Conservation (phyloP, 2,888 invertebrate species). For the Biston betularia region DNA sequence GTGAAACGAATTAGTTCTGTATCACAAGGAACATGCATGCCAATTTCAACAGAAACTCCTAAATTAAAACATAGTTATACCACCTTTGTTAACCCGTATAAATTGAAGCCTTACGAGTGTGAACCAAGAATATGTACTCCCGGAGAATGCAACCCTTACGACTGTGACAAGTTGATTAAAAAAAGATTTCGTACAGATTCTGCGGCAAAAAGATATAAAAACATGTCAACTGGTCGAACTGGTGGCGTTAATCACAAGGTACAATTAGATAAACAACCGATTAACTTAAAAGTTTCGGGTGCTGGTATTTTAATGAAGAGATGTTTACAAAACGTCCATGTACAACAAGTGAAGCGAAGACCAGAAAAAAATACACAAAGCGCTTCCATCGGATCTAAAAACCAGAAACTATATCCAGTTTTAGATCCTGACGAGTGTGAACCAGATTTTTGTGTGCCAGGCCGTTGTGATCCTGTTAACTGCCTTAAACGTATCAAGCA, state of each 20-base stretch:
- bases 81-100: neutral
- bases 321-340: slow-evolving; percentile 34
- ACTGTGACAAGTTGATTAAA: slow-evolving; percentile 51
- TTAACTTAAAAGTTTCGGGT: neutral
- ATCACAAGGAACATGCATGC: slow-evolving; percentile 6
- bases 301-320: slow-evolving; percentile 1
- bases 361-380: neutral
- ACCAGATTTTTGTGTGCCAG: slow-evolving; percentile 54
- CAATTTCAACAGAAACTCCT: neutral
- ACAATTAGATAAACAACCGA: neutral
- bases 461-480: slow-evolving; percentile 53
- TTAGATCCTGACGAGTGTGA: slow-evolving; percentile 59
- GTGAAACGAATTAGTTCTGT: neutral
- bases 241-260: neutral
- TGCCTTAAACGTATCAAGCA: slow-evolving; percentile 52
- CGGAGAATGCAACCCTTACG: slow-evolving; percentile 54
- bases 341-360: neutral
- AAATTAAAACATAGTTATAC: neutral
- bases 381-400: slow-evolving; percentile 1
- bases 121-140: slow-evolving; percentile 55
- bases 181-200: slow-evolving; percentile 41
- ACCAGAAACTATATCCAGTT: neutral
- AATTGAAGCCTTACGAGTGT: slow-evolving; percentile 52
- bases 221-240: neutral
- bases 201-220: neutral